Conservation (phyloP, 2,888 invertebrate species). For the Sinopyrophorus schimmeli region DNA sequence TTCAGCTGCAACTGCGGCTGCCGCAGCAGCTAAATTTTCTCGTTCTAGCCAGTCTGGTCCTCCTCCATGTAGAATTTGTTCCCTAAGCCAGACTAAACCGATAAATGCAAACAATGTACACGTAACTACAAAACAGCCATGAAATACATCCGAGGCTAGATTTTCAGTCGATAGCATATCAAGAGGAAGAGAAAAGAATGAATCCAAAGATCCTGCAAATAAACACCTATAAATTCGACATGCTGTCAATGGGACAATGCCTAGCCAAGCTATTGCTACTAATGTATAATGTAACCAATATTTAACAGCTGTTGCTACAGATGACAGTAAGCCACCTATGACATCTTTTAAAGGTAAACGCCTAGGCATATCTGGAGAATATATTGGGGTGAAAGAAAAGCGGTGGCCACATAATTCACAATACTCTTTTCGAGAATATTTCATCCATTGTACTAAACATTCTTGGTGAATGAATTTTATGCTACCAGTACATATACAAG, state of each 20-base stretch:
- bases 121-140: constrained; percentile 95
- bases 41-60: constrained; percentile 95
- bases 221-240: constrained; percentile 93
- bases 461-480: constrained; percentile 99
- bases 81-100: constrained; percentile 94
- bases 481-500: constrained; percentile 98
- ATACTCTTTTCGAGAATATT: constrained; percentile 97
- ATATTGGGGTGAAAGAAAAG: constrained; percentile 98
- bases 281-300: constrained; percentile 98
- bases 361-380: constrained; percentile 99
- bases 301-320: constrained; percentile 88
- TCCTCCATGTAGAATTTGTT: constrained; percentile 96
- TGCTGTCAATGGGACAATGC: constrained; percentile 93
- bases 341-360: constrained; percentile 92
- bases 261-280: constrained; percentile 97
- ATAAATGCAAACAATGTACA: constrained; percentile 96
- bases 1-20: constrained; percentile 38
- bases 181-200: constrained; percentile 82
- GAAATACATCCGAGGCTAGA: constrained; percentile 89
- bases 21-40: constrained; percentile 62
- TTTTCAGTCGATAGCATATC: constrained; percentile 94
- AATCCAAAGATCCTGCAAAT: constrained; percentile 88
- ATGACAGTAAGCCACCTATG: constrained; percentile 84
- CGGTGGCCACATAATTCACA: constrained; percentile 98
- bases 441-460: constrained; percentile 98